These are phyloP conservation scores for Notarius quadriscutis DNA, from an alignment of 2,113 vertebrate species.

Conservation along the genomic window DNA sequence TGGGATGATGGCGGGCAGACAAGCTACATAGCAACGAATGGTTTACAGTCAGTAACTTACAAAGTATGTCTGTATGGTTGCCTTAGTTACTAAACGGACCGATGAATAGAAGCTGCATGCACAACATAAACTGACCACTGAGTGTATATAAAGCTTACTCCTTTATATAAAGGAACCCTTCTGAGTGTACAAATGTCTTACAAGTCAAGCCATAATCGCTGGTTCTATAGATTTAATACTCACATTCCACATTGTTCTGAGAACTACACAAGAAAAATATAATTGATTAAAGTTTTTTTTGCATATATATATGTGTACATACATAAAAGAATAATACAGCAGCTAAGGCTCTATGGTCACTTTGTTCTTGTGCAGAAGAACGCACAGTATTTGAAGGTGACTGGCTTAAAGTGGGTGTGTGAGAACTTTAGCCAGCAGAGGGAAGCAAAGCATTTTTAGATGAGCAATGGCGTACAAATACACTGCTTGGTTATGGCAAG, in stretches of 20 bases:
- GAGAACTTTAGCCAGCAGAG: slow-evolving; percentile 67
- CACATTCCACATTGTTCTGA: slow-evolving; percentile 79
- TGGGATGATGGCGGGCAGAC: background rate
- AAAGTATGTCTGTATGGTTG: background rate
- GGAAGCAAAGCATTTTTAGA: slow-evolving; percentile 74
- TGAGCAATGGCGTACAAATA: slow-evolving; percentile 37
- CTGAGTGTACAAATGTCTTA: slow-evolving; percentile 29
- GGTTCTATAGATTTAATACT: slow-evolving; percentile 67
- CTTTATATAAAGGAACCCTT: background rate
- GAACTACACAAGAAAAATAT: slow-evolving; percentile 77
- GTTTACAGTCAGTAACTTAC: background rate
- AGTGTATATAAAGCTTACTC: slow-evolving; percentile 4
- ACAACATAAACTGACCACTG: slow-evolving; percentile 16
- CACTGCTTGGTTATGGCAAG: slow-evolving; percentile 17
- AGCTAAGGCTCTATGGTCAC: slow-evolving; percentile 38
- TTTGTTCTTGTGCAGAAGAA: slow-evolving; percentile 7
- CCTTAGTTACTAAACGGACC: background rate
- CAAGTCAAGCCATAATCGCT: slow-evolving; percentile 31
- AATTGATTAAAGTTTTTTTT: slow-evolving; percentile 54
- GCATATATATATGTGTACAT: slow-evolving; percentile 58
- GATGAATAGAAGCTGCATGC: background rate
- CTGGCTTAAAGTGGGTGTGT: slow-evolving; percentile 66
- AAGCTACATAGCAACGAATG: background rate
- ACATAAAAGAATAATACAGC: slow-evolving; percentile 69
- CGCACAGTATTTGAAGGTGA: slow-evolving; percentile 54